Conservation (phyloP, 2,888 invertebrate species). For the Notocelia uddmanniana region DNA sequence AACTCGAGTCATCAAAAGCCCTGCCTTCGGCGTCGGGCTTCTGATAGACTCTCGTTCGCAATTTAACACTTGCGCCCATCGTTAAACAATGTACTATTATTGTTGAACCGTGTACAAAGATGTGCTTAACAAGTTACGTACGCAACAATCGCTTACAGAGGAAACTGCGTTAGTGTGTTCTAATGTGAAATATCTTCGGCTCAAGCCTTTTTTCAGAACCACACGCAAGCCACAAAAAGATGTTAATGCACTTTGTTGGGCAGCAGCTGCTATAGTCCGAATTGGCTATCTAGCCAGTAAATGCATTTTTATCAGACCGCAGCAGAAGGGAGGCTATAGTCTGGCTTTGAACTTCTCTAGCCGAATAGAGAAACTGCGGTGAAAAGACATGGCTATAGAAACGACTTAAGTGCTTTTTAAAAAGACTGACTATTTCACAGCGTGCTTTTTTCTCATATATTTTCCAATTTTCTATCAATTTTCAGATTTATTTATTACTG, state of each 20-base stretch:
- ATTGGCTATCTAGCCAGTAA: slow-evolving; percentile 35
- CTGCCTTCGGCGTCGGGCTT: no score
- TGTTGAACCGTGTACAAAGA: no score
- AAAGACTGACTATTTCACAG: not conserved
- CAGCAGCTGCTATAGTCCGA: slow-evolving; percentile 12
- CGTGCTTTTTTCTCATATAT: no score
- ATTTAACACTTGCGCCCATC: no score
- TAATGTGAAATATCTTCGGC: not conserved
- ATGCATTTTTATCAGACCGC: slow-evolving; percentile 20
- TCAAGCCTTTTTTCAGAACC: not conserved
- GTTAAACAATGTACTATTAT: no score
- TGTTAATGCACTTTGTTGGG: not conserved
- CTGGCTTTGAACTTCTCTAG: slow-evolving; percentile 11
- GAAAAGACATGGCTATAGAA: not conserved
- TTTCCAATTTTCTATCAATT: no score
- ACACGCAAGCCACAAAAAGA: slow-evolving; percentile 1
- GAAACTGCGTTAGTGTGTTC: no score
- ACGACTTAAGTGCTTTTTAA: not conserved
- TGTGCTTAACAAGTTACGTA: no score
- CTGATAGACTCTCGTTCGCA: no score
- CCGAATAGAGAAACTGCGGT: slow-evolving; percentile 16
- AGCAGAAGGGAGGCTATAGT: slow-evolving; percentile 1
- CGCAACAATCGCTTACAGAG: no score
- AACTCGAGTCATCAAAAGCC: no score
- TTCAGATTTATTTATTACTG: no score